Base-by-base conservation (phyloP, 2,113 vertebrate species). In the Callaeas wilsoni region DNA sequence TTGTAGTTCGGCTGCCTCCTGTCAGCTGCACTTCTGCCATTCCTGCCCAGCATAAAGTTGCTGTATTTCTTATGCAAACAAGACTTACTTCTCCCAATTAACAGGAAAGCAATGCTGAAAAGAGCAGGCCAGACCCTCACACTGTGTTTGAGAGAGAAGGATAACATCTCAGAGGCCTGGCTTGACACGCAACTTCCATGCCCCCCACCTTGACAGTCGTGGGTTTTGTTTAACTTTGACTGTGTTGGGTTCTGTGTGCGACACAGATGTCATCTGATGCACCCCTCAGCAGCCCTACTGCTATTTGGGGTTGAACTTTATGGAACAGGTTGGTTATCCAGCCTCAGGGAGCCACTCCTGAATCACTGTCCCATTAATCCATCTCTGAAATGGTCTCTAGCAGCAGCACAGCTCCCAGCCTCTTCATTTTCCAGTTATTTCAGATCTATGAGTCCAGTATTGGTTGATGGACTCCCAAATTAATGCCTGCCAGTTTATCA, bases 1-100 rank as follows among this genome's bases (percentile, higher is more conserved):
- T 94, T 95, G 95, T 73, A 91, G 74, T 46, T 60, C 5, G 0
- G 46, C 89, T 12, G 23, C 91, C 93, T 92, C 84, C 89, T 95
- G 95, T 96, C 95, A 97, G 84, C 84, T 91, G 84, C 84, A 37
- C 44, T 96, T 90, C 83, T 95, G 62, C 3, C 1, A 42, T 85
- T 59, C 55, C 79, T 94, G 57, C 64, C 88, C 93, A 81, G 76
- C 76, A 84, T 30, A 49, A 84, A 70, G 44, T 78, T 44, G 33
- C 70, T n/a, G 4, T 6, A 37, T 73, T 92, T 89, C 84, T 84
- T 88, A 84, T 55, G 39, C 65, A 96, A 88, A 74, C 91, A 91
- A 74, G 75, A 16, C 71, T 70, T 60, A 56, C 9, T 78, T 68
- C 47, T 86, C 29, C 35, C 68, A 89, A 11, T 82, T 84, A 62